Percentiles rank a stretch among this genome's conserved stretches.
phyloP scores from a whole-genome alignment of 2,113 vertebrate species.

The Chaetops frenatus region DNA sequence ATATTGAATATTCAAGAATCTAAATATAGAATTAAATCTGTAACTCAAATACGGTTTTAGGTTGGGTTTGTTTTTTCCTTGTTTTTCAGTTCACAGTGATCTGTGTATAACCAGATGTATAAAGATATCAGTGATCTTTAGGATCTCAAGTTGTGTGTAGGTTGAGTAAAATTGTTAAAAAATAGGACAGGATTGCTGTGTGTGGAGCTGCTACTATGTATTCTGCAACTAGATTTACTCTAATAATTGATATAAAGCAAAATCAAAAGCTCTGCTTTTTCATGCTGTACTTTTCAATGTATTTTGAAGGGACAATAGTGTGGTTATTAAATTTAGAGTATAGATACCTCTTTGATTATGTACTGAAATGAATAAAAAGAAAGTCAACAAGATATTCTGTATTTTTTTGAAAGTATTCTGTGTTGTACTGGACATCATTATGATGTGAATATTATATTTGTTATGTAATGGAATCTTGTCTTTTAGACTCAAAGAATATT shows the following conservation, averaged over 20 bases:
- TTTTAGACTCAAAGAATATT: constrained; percentile 82
- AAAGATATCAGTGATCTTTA: not conserved
- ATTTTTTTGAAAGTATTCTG: constrained; percentile 2
- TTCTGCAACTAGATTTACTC: not conserved
- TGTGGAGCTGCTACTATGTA: not conserved
- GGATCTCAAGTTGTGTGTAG: not conserved
- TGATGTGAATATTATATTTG: constrained; percentile 26
- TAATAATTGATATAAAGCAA: not conserved
- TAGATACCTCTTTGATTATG: not conserved
- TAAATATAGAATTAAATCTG: not conserved
- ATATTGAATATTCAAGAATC: not conserved
- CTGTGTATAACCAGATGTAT: not conserved
- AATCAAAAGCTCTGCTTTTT: not conserved
- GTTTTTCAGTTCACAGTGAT: not conserved
- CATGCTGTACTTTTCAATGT: not conserved
- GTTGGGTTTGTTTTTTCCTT: not conserved
- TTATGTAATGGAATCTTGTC: constrained; percentile 52
- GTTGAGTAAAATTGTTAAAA: not conserved
- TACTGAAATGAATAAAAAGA: not conserved
- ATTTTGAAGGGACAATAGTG: not conserved
- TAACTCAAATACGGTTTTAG: not conserved
- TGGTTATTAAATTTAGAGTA: not conserved
- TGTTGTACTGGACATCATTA: not conserved
- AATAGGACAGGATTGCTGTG: not conserved
- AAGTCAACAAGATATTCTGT: not conserved